Evolutionary conservation across 2,797 vertebrate genomes (phyloP).

Genomic region (Myiotriccus ornatus): DNA sequence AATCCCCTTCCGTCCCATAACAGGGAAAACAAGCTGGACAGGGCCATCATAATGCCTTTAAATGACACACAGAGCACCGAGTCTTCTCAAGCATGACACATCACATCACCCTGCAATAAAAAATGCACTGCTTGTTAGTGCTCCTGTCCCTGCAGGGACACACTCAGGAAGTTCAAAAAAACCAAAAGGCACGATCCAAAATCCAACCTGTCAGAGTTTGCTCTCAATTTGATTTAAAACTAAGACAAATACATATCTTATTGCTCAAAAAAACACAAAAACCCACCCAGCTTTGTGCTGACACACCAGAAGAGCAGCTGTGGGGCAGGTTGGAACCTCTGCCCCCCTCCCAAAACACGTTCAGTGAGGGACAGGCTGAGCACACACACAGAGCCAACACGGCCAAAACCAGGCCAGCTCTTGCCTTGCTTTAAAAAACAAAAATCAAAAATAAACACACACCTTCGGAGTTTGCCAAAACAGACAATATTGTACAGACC

Average conservation of each 20-base stretch:
- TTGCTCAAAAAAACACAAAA: not conserved
- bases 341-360: not conserved
- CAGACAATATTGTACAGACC: not conserved
- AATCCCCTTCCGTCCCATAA: not conserved
- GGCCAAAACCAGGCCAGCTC: not conserved
- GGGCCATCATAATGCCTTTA: not conserved
- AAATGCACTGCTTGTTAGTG: not conserved
- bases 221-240: not conserved
- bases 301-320: constrained; percentile 20
- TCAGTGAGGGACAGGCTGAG: not conserved
- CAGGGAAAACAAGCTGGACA: not conserved
- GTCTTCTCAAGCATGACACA: not conserved
- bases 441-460: not conserved
- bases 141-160: not conserved
- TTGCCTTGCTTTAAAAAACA: not conserved
- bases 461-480: constrained; percentile 30
- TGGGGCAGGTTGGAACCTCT: not conserved
- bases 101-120: not conserved
- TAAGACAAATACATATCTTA: not conserved
- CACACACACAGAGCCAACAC: not conserved
- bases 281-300: not conserved
- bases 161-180: not conserved
- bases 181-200: not conserved
- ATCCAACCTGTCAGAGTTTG: not conserved
- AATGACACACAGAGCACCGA: not conserved